Evolutionary conservation across 2,797 vertebrate genomes (phyloP).

Genomic region (Sebastes reedi): DNA sequence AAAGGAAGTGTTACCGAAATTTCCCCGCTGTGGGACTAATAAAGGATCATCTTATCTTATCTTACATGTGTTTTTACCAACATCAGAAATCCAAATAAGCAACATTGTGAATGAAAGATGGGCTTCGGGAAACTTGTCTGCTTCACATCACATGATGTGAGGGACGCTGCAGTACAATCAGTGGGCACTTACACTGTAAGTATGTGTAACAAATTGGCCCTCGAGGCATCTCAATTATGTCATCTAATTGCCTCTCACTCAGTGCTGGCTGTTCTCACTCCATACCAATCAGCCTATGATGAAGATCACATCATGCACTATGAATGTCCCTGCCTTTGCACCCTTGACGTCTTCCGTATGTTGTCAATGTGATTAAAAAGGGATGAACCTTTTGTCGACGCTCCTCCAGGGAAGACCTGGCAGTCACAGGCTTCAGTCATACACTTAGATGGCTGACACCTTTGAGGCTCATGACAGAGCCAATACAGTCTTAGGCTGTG

Average conservation of each 20-base stretch:
- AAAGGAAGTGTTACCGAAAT: too few species aligned
- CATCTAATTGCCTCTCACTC: conserved; percentile 72
- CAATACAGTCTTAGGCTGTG: conserved; percentile 7
- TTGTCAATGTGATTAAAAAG: conserved; percentile 39
- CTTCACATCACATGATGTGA: conserved; percentile 9
- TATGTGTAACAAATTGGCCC: conserved; percentile 75
- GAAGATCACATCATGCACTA: conserved; percentile 35
- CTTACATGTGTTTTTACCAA: background rate
- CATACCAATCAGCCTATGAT: conserved; percentile 56
- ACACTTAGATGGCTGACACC: conserved; percentile 18
- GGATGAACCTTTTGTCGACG: background rate
- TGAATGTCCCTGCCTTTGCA: background rate
- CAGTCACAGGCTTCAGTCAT: background rate
- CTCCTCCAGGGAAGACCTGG: conserved; percentile 9
- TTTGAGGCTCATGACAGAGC: conserved; percentile 23
- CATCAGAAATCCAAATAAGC: background rate
- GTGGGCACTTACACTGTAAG: conserved; percentile 58
- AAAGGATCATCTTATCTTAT: background rate
- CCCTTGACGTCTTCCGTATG: conserved; percentile 15
- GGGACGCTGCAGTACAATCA: conserved; percentile 49
- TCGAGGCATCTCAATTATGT: conserved; percentile 76
- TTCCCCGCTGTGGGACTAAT: too few species aligned
- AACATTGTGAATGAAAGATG: background rate
- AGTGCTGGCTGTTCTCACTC: conserved; percentile 49
- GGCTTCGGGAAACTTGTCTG: background rate